These are phyloP conservation scores for Tragopan temminckii DNA, from an alignment of 2,797 vertebrate genomes.

Conservation along the genomic window DNA sequence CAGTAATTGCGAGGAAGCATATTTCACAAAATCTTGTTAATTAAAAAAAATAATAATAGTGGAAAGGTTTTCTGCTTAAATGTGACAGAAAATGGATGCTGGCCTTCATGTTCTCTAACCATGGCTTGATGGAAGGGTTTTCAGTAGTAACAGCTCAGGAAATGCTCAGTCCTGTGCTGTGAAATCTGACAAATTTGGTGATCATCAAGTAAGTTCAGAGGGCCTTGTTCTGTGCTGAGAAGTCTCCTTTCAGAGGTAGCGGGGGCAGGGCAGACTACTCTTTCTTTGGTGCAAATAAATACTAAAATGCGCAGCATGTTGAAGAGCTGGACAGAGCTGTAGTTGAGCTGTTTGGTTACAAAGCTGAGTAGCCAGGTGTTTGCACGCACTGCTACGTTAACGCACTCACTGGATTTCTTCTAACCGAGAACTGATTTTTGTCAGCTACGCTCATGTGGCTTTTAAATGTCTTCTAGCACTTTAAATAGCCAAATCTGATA, in stretches of 20 bases:
- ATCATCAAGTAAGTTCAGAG: conserved; percentile 14
- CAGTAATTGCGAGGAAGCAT: not conserved
- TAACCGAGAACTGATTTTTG: not conserved
- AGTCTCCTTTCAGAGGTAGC: not conserved
- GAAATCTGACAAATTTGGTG: not conserved
- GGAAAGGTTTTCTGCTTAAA: conserved; percentile 13
- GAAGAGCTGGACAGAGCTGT: not conserved
- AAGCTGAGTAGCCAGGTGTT: not conserved
- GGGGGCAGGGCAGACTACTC: too few species aligned
- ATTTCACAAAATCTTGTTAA: conserved; percentile 15
- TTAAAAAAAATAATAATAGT: not conserved
- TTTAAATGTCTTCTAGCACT: not conserved
- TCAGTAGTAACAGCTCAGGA: not conserved
- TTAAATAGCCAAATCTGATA: not conserved
- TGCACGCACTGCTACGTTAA: accelerated
- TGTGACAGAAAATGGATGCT: conserved; percentile 14
- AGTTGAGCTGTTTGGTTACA: not conserved
- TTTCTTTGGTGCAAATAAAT: not conserved
- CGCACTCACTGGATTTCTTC: not conserved
- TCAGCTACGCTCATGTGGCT: not conserved
- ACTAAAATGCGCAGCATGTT: not conserved
- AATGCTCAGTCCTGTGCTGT: not conserved
- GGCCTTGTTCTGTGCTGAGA: not conserved
- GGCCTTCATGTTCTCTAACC: conserved; percentile 7
- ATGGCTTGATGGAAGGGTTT: not conserved